phyloP scores from a whole-genome alignment of 2,797 vertebrate species.

The Pangasius macronema region DNA sequence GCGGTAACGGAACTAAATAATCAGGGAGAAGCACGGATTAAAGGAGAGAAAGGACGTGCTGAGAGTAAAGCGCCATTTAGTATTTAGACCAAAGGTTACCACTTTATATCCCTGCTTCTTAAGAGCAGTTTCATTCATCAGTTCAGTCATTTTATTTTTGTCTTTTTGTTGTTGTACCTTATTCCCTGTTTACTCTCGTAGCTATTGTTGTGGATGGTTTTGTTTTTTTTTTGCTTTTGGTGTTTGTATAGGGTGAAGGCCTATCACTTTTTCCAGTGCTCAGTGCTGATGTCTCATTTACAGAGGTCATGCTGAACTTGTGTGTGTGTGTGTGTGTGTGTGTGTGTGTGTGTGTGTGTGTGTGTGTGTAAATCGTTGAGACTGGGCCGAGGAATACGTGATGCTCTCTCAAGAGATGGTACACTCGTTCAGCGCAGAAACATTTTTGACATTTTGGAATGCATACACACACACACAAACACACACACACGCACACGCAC shows the following conservation, averaged over 20 bases:
- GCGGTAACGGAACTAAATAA: neutral
- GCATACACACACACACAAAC: neutral
- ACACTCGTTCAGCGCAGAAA: neutral
- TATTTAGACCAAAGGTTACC: neutral
- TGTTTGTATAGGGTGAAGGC: constrained; percentile 52
- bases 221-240: constrained; percentile 38
- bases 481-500: neutral
- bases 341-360: constrained; percentile 1
- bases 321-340: neutral
- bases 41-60: neutral
- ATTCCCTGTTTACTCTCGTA: constrained; percentile 73
- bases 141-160: constrained; percentile 58
- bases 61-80: neutral
- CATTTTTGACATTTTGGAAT: neutral
- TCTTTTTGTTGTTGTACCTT: constrained; percentile 67
- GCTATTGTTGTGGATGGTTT: constrained; percentile 71
- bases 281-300: constrained; percentile 4
- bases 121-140: constrained; percentile 49
- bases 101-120: neutral
- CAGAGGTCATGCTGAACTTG: constrained; percentile 28
- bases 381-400: neutral
- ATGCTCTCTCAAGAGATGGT: neutral
- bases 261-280: constrained; percentile 51
- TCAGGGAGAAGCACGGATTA: neutral
- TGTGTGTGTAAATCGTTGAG: neutral